Percentiles rank a stretch among this genome's conserved stretches.
phyloP scores from a whole-genome alignment of 2,888 invertebrate species.

The Sisyra terminalis region DNA sequence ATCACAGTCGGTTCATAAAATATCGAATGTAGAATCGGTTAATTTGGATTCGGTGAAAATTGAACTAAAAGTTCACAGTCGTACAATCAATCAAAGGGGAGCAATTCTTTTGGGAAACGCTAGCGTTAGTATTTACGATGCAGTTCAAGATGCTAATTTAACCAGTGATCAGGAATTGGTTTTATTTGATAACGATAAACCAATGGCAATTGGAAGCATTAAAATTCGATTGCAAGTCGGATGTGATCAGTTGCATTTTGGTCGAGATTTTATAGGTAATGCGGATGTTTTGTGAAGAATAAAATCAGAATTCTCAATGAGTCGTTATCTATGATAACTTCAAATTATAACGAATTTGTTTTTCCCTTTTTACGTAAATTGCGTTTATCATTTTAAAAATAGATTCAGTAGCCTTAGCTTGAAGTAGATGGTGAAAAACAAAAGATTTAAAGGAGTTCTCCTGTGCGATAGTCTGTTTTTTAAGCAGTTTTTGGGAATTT shows the following conservation, averaged over 20 bases:
- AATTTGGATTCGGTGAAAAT: slow-evolving; percentile 21
- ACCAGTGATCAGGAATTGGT: slow-evolving; percentile 24
- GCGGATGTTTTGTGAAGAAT: slow-evolving; percentile 9
- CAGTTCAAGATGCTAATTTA: slow-evolving; percentile 21
- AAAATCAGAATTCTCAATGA: neutral
- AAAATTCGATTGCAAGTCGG: slow-evolving; percentile 30
- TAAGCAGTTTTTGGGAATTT: no score
- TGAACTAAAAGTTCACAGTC: slow-evolving; percentile 28
- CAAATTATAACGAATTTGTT: no score
- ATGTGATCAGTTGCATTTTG: slow-evolving; percentile 30
- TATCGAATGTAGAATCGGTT: slow-evolving; percentile 21
- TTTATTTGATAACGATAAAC: slow-evolving; percentile 25
- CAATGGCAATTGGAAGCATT: slow-evolving; percentile 26
- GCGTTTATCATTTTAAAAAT: no score
- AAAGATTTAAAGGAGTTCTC: no score
- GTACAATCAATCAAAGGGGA: slow-evolving; percentile 27
- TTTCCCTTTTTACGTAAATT: no score
- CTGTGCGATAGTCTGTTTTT: no score
- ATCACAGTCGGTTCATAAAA: slow-evolving; percentile 26
- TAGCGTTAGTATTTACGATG: slow-evolving; percentile 23
- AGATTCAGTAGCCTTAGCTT: no score
- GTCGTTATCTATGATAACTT: no score
- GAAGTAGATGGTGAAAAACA: no score
- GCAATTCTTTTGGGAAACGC: slow-evolving; percentile 27
- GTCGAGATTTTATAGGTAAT: slow-evolving; percentile 29